Percentiles rank a stretch among this genome's conserved stretches.
These are phyloP conservation scores for Caranx melampygus DNA, from an alignment of 2,113 vertebrate genomes.

Conservation along the genomic window DNA sequence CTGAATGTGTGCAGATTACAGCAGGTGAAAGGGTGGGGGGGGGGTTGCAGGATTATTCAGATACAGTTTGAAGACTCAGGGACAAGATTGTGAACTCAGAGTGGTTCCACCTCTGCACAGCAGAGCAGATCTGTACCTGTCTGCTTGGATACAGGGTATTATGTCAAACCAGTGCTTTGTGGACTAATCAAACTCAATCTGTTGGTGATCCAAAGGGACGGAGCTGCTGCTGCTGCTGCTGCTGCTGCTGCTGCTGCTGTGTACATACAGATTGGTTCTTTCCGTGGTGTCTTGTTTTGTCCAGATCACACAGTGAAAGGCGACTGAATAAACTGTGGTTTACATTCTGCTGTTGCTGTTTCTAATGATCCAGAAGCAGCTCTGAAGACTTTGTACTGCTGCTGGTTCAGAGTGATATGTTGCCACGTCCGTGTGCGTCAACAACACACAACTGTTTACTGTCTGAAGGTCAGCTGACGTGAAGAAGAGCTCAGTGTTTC, in stretches of 20 bases:
- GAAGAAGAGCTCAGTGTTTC: slow-evolving; percentile 39
- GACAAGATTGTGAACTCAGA: slow-evolving; percentile 66
- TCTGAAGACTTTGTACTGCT: slow-evolving; percentile 64
- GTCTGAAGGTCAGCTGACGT: slow-evolving; percentile 38
- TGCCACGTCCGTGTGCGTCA: slow-evolving; percentile 50
- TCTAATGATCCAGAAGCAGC: slow-evolving; percentile 74
- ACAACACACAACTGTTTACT: slow-evolving; percentile 51
- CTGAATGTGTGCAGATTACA: slow-evolving; percentile 57
- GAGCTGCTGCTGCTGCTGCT: slow-evolving; percentile 33
- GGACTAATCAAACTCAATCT: slow-evolving; percentile 55
- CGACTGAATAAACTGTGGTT: slow-evolving; percentile 71
- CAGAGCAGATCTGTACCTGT: slow-evolving; percentile 58
- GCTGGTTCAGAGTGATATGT: slow-evolving; percentile 62
- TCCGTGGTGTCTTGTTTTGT: slow-evolving; percentile 42
- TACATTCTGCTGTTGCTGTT: slow-evolving; percentile 65
- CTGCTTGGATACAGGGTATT: slow-evolving; percentile 77
- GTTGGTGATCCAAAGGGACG: slow-evolving; percentile 54
- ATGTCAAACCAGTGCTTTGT: slow-evolving; percentile 58
- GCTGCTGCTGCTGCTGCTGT: slow-evolving; percentile 10
- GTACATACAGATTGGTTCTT: slow-evolving; percentile 34
- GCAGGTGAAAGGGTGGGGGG: slow-evolving; percentile 13
- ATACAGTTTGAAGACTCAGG: slow-evolving; percentile 78
- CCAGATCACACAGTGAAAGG: slow-evolving; percentile 42
- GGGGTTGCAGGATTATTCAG: slow-evolving; percentile 55
- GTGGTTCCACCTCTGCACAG: slow-evolving; percentile 53